Evolutionary conservation across 1,140 invertebrate genomes (phyloP), one percentile per base, ranked within the genome.

Genomic region (Tetragonula clypearis): DNA sequence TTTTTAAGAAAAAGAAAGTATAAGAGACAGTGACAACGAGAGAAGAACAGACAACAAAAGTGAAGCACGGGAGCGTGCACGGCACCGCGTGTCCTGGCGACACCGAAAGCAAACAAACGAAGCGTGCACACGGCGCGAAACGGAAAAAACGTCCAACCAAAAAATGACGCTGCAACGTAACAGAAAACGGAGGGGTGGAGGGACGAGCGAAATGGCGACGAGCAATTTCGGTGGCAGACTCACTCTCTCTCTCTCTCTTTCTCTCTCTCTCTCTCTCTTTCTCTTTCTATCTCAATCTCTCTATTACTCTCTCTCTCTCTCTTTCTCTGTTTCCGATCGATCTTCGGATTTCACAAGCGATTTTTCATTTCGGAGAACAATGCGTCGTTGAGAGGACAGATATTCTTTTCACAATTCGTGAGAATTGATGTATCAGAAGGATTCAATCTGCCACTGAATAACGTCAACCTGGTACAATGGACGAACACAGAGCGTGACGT

Each of bases 111-210:
- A 85, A 85, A 89, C 41, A 78, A 60, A 85, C 41, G 41, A 90
- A 90, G 88, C 88, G 88, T 90, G 88, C 88, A 77, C 88, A 72
- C 66, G 66, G 69, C 55, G 53, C 82, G 69, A 84, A 82, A 35
- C 8, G 8, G 26, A 85, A 65, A 77, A 82, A 87, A 84, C 68
- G 79, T 66, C 15, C 21, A 85, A 85, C 41, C 55, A 87, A 90
- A 90, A 90, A 90, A 90, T 90, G 89, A 90, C 89, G 84, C 89
- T 74, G 83, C 84, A 90, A 90, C 89, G 89, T 90, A 90, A 90
- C 88, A 88, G 35, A 90, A 90, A 88, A 90, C 72, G 71, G 72
- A 87, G 71, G 12, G 73, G 78, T 82, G 86, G 83, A 72, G 76
- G 30, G 76, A 49, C 60, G 75, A 75, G 78, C 56, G 77, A 73